Conservation (phyloP, 37 sponge, comb jelly and placozoan species). For the Mnemiopsis leidyi region DNA sequence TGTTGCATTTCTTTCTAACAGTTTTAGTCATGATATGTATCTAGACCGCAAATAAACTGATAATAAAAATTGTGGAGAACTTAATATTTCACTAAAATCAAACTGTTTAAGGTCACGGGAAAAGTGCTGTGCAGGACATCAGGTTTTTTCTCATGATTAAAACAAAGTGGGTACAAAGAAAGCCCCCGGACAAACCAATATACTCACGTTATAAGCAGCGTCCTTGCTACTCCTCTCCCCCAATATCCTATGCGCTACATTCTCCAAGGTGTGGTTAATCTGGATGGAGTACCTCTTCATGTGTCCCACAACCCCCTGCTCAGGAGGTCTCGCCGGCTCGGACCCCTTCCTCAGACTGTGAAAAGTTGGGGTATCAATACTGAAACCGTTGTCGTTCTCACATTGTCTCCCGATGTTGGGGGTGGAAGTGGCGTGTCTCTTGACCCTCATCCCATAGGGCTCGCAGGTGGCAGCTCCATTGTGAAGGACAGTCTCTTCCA, state of each 20-base stretch:
- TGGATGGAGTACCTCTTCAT: constrained; percentile 43
- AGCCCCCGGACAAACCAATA: too few species aligned
- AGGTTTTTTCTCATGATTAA: too few species aligned
- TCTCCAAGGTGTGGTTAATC: constrained; percentile 18
- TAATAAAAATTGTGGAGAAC: too few species aligned
- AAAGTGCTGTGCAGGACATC: too few species aligned
- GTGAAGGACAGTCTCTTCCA: background rate
- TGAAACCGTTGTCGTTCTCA: background rate
- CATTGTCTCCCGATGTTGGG: constrained; percentile 3
- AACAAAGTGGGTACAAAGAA: too few species aligned
- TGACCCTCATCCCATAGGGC: background rate
- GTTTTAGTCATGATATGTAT: too few species aligned
- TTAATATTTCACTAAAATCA: too few species aligned
- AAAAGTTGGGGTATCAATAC: background rate
- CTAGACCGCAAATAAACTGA: too few species aligned
- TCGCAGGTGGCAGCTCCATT: background rate
- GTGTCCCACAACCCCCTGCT: constrained; percentile 4
- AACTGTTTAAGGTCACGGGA: too few species aligned
- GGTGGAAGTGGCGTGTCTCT: constrained; percentile 5
- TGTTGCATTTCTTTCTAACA: too few species aligned
- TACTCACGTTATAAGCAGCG: background rate
- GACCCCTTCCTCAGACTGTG: constrained; percentile 6
- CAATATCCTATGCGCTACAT: background rate
- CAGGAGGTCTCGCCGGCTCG: background rate
- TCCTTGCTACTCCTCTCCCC: background rate